Evolutionary conservation across 2,113 vertebrate species (phyloP).

Genomic region (Tupaia chinensis): DNA sequence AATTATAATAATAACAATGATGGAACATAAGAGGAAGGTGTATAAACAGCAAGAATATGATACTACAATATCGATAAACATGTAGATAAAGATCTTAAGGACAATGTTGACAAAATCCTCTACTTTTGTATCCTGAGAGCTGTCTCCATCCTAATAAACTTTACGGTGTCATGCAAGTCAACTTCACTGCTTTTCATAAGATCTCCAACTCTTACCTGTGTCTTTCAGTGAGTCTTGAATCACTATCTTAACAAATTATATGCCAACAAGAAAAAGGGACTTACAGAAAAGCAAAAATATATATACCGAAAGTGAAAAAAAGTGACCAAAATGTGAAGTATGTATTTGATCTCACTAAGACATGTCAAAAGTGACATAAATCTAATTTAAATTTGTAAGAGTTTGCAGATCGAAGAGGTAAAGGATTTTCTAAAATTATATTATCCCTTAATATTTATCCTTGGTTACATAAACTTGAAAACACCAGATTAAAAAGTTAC

Average conservation of each 20-base stretch:
- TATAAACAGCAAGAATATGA: background rate
- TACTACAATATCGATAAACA: background rate
- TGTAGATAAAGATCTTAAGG: background rate
- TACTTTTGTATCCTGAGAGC: background rate
- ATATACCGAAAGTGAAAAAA: background rate
- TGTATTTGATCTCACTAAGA: background rate
- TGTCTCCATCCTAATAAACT: background rate
- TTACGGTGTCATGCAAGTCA: background rate
- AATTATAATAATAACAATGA: background rate
- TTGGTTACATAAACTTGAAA: conserved; percentile 45
- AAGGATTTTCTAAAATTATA: conserved; percentile 29
- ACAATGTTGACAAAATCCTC: background rate
- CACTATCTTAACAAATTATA: background rate
- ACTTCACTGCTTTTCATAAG: background rate
- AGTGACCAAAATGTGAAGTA: background rate
- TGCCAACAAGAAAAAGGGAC: background rate
- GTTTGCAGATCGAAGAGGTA: background rate
- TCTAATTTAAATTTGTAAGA: background rate
- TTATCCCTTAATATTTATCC: background rate
- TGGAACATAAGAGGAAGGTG: background rate
- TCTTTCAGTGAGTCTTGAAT: background rate
- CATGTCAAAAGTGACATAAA: conserved; percentile 26
- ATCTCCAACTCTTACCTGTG: background rate
- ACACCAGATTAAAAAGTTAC: background rate
- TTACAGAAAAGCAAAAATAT: background rate